Conservation (phyloP, 2,888 invertebrate species). For the Steromphala cineraria region DNA sequence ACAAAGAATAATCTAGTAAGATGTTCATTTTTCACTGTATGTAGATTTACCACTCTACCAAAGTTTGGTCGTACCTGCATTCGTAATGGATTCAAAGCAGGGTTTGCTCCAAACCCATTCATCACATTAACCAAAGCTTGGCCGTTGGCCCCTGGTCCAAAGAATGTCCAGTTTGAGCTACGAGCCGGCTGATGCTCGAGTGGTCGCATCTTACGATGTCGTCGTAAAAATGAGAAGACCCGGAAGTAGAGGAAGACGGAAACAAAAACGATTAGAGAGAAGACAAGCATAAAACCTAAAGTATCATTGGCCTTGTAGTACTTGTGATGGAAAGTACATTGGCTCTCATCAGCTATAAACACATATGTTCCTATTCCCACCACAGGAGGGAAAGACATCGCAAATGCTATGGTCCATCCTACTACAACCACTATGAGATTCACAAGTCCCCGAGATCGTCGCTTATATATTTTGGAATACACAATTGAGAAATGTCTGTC, state of each 20-base stretch:
- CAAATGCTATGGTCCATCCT: conserved; percentile 64
- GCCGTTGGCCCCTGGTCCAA: conserved; percentile 68
- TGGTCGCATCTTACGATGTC: conserved; percentile 68
- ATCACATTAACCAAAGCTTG: conserved; percentile 65
- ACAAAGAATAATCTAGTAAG: conserved; percentile 64
- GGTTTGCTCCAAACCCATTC: conserved; percentile 61
- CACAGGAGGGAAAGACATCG: conserved; percentile 69
- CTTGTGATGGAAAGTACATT: conserved; percentile 66
- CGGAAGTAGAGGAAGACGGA: conserved; percentile 62
- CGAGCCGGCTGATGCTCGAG: conserved; percentile 62
- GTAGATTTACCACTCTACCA: conserved; percentile 61
- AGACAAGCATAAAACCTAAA: conserved; percentile 65
- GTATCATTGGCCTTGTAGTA: conserved; percentile 68
- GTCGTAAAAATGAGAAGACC: conserved; percentile 63
- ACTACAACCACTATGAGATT: conserved; percentile 59
- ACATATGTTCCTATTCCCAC: conserved; percentile 66
- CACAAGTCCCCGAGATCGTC: conserved; percentile 57
- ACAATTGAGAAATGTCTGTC: conserved; percentile 66
- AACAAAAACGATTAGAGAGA: conserved; percentile 52
- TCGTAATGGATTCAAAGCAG: conserved; percentile 46
- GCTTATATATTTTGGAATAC: conserved; percentile 58
- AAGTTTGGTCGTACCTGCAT: conserved; percentile 41
- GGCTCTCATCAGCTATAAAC: conserved; percentile 64
- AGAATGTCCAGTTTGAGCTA: conserved; percentile 70
- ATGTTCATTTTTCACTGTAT: conserved; percentile 64